Percentiles rank a stretch among this genome's conserved stretches.
Evolutionary conservation across 2,797 vertebrate genomes (phyloP).

Genomic region (Argya squamiceps): DNA sequence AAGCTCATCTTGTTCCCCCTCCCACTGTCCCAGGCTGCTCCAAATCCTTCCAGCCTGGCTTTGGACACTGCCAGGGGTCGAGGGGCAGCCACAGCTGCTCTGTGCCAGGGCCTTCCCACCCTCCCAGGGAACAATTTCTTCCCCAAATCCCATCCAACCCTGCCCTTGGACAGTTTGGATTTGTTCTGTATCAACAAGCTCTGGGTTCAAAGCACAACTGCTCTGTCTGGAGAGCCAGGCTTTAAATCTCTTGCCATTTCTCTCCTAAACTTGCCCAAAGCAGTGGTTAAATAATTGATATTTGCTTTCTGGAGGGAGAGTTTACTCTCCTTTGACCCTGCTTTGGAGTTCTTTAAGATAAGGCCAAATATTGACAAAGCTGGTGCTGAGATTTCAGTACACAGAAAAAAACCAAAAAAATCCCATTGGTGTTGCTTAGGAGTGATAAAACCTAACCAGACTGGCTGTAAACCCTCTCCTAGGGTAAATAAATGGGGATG

Average conservation of each 20-base stretch:
- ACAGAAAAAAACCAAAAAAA: neutral
- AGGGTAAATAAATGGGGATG: neutral
- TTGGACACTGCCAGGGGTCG: neutral
- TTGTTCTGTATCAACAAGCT: neutral
- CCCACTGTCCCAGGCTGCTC: neutral
- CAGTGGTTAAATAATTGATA: conserved; percentile 10
- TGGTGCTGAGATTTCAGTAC: conserved; percentile 59
- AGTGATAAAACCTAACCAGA: neutral
- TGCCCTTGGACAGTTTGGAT: neutral
- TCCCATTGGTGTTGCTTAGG: neutral
- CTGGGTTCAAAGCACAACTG: neutral
- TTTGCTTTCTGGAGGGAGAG: conserved; percentile 52
- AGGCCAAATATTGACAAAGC: conserved; percentile 75
- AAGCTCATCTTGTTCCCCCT: neutral
- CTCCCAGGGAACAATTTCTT: neutral
- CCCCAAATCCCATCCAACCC: neutral
- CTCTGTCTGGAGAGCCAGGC: neutral
- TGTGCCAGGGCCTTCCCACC: neutral
- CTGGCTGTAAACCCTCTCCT: neutral
- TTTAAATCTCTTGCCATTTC: neutral
- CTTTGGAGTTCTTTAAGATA: conserved; percentile 70
- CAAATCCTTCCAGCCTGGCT: neutral
- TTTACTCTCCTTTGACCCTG: conserved; percentile 49
- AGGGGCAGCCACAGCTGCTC: neutral
- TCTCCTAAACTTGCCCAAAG: neutral